These are phyloP conservation scores for Cheilosia pagana DNA, from an alignment of 2,888 invertebrate genomes.

Conservation along the genomic window DNA sequence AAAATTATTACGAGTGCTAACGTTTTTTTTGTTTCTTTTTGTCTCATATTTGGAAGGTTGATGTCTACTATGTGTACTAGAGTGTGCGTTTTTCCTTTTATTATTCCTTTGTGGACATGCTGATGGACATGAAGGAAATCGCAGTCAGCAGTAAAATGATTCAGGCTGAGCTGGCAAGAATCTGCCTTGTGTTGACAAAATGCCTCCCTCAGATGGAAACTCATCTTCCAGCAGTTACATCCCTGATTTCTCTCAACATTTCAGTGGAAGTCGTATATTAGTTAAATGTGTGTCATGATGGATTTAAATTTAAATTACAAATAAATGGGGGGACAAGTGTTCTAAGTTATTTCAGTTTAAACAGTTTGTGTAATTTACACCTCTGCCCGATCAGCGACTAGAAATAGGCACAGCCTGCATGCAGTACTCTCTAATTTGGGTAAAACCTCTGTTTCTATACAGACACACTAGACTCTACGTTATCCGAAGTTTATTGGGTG, in stretches of 20 bases:
- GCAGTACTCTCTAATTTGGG: slow-evolving; percentile 37
- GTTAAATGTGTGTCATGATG: slow-evolving; percentile 21
- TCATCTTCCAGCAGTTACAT: background rate
- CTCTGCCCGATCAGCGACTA: background rate
- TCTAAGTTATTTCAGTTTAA: background rate
- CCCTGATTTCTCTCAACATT: slow-evolving; percentile 10
- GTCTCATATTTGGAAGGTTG: background rate
- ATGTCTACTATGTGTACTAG: background rate
- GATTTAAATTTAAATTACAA: slow-evolving; percentile 26
- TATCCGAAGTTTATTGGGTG: slow-evolving; percentile 46
- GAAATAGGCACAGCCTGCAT: slow-evolving; percentile 11
- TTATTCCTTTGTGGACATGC: slow-evolving; percentile 10
- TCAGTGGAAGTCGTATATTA: slow-evolving; percentile 12
- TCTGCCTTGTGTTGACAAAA: slow-evolving; percentile 5
- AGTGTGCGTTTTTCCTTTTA: slow-evolving; percentile 19
- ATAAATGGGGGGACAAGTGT: slow-evolving; percentile 34
- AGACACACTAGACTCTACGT: slow-evolving; percentile 9
- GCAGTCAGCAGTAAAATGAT: slow-evolving; percentile 38
- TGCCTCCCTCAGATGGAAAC: slow-evolving; percentile 4
- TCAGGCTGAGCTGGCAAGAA: slow-evolving; percentile 40
- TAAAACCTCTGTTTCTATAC: slow-evolving; percentile 5
- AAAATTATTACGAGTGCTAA: slow-evolving; percentile 59
- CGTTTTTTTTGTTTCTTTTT: background rate
- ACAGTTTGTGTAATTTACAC: slow-evolving; percentile 16
- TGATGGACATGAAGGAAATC: slow-evolving; percentile 15